Conservation (phyloP, 1,140 invertebrate species). For the Caenorhabditis inopinata region DNA sequence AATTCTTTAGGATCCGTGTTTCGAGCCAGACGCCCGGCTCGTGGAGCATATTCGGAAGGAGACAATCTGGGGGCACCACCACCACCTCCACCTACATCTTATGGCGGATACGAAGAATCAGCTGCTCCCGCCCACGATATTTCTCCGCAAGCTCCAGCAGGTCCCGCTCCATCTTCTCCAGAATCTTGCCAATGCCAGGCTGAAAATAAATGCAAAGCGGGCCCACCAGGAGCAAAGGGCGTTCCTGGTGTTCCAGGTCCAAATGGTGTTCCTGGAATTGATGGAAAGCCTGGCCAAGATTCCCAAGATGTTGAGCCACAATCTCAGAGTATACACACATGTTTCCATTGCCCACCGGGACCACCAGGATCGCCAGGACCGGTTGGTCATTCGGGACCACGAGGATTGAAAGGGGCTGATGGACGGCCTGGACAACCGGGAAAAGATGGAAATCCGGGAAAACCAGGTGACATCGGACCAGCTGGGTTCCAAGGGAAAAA, state of each 20-base stretch:
- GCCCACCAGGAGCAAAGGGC: constrained; percentile 11
- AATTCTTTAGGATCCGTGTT: constrained; percentile 1
- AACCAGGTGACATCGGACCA: constrained; percentile 39
- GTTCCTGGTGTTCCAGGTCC: constrained; percentile 33
- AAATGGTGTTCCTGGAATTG: constrained; percentile 40
- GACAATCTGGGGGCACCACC: background rate
- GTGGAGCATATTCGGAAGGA: constrained; percentile 1
- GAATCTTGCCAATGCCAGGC: constrained; percentile 51
- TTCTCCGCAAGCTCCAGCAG: constrained; percentile 52
- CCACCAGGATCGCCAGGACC: constrained; percentile 46
- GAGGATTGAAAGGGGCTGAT: constrained; percentile 49
- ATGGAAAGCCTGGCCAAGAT: constrained; percentile 42
- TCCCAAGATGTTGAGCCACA: constrained; percentile 41
- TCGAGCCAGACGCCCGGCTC: background rate
- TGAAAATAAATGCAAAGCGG: constrained; percentile 18
- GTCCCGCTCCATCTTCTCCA: constrained; percentile 15
- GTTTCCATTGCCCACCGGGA: constrained; percentile 46
- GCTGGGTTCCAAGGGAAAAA: constrained; percentile 12
- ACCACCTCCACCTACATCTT: constrained; percentile 32
- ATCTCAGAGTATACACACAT: constrained; percentile 11
- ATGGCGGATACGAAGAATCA: constrained; percentile 12
- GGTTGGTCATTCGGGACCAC: constrained; percentile 41
- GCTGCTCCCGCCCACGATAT: constrained; percentile 16
- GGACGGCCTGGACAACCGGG: constrained; percentile 40
- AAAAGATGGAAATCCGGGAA: constrained; percentile 41